These are phyloP conservation scores for Helarctos malayanus DNA, from an alignment of 2,797 vertebrate genomes.

Conservation along the genomic window DNA sequence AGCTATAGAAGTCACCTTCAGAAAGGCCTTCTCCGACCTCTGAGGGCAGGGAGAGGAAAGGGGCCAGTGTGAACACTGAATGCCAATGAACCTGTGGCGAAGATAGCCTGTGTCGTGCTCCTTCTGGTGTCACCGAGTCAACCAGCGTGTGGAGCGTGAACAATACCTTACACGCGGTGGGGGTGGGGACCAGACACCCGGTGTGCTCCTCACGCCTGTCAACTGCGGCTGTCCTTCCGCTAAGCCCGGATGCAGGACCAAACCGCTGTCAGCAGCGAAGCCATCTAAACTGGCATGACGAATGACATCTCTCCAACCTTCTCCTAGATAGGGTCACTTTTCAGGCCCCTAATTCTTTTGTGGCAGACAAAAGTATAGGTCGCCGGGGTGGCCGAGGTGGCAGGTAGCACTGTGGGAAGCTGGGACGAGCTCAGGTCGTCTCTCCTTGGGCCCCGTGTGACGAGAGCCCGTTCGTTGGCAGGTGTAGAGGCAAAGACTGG, in stretches of 20 bases:
- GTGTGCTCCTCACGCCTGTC: neutral
- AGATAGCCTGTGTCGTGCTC: neutral
- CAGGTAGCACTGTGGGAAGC: neutral
- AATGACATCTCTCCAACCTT: neutral
- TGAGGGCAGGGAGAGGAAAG: neutral
- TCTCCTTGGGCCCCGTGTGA: neutral
- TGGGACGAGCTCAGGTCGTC: neutral
- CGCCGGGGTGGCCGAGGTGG: neutral
- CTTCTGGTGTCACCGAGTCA: neutral
- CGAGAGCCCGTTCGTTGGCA: neutral
- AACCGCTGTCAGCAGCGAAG: neutral
- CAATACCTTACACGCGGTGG: neutral
- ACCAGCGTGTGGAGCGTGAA: neutral
- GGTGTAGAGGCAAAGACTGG: neutral
- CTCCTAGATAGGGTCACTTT: neutral
- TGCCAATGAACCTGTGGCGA: neutral
- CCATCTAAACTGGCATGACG: neutral
- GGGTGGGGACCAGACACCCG: neutral
- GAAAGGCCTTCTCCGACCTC: neutral
- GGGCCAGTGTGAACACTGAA: neutral
- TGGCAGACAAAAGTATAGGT: neutral
- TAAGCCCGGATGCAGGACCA: neutral
- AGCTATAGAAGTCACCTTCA: neutral
- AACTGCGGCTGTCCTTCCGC: neutral
- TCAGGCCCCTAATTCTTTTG: neutral